Evolutionary conservation across 92 coral and sea anemone species (phyloP).

Genomic region (Zoanthus sansibaricus): DNA sequence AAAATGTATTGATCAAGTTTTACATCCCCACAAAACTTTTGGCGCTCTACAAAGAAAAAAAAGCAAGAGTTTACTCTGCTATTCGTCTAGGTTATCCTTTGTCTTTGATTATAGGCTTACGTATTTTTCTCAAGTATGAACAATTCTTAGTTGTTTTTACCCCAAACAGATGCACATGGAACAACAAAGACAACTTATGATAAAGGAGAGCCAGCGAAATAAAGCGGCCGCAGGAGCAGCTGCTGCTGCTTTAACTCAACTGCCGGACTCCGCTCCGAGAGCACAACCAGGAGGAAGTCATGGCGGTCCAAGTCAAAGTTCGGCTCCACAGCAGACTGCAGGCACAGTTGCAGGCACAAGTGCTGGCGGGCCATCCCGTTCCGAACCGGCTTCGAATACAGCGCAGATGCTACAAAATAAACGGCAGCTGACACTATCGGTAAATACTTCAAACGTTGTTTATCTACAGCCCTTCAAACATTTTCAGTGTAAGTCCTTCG

Average conservation of each 20-base stretch:
- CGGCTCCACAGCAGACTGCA: conserved; percentile 32
- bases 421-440: conserved; percentile 91
- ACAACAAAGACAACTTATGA: conserved; percentile 85
- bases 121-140: background rate
- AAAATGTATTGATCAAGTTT: too few species aligned
- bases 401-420: conserved; percentile 69
- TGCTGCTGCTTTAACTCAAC: conserved; percentile 39
- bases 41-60: too few species aligned
- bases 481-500: too few species aligned
- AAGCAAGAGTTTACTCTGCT: too few species aligned
- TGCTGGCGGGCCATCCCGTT: conserved; percentile 58
- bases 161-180: conserved; percentile 85
- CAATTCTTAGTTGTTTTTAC: background rate
- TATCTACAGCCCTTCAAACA: too few species aligned
- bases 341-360: conserved; percentile 22
- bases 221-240: conserved; percentile 71
- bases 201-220: conserved; percentile 84
- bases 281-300: conserved; percentile 32
- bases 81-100: too few species aligned
- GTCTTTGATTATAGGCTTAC: too few species aligned
- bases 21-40: too few species aligned
- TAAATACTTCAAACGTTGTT: conserved; percentile 9
- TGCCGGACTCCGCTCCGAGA: conserved; percentile 37
- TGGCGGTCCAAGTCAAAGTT: conserved; percentile 25
- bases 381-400: conserved; percentile 57